A percentile compares a stretch with the other conserved stretches of the same genome.
phyloP scores from a whole-genome alignment of 37 sponge, comb jelly and placozoan species.

The Corticium candelabrum region DNA sequence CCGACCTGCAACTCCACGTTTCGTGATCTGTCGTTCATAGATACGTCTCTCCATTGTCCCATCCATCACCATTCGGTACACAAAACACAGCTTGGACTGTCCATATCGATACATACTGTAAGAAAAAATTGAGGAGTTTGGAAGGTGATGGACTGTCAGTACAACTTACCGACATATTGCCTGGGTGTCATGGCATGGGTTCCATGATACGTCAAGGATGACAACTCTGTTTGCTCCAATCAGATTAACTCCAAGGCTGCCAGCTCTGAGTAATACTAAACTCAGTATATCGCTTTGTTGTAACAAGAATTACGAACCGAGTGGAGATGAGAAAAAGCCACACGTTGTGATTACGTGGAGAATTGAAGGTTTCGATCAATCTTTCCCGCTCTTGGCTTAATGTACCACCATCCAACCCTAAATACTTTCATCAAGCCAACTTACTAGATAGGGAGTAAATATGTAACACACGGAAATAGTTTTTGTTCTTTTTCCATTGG shows the following conservation, averaged over 20 bases:
- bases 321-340: slow-evolving; percentile 76
- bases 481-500: slow-evolving; percentile 66
- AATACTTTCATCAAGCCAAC: too few relatives aligned
- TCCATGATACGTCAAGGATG: slow-evolving; percentile 94
- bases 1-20: slow-evolving; percentile 14
- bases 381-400: slow-evolving; percentile 44
- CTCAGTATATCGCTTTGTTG: neutral
- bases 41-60: slow-evolving; percentile 86
- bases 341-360: slow-evolving; percentile 18
- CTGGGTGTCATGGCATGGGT: slow-evolving; percentile 96
- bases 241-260: slow-evolving; percentile 89
- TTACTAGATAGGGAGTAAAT: too few relatives aligned
- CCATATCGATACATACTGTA: slow-evolving; percentile 85
- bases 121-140: neutral
- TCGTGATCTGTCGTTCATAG: slow-evolving; percentile 90
- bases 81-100: slow-evolving; percentile 69
- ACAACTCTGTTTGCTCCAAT: slow-evolving; percentile 89
- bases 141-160: neutral
- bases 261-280: slow-evolving; percentile 58
- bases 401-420: slow-evolving; percentile 81
- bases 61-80: slow-evolving; percentile 88
- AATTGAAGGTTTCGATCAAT: slow-evolving; percentile 64
- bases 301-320: slow-evolving; percentile 22
- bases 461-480: slow-evolving; percentile 33
- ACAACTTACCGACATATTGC: slow-evolving; percentile 67